Evolutionary conservation across 2,797 vertebrate genomes (phyloP).

Genomic region (Hirundo rustica): DNA sequence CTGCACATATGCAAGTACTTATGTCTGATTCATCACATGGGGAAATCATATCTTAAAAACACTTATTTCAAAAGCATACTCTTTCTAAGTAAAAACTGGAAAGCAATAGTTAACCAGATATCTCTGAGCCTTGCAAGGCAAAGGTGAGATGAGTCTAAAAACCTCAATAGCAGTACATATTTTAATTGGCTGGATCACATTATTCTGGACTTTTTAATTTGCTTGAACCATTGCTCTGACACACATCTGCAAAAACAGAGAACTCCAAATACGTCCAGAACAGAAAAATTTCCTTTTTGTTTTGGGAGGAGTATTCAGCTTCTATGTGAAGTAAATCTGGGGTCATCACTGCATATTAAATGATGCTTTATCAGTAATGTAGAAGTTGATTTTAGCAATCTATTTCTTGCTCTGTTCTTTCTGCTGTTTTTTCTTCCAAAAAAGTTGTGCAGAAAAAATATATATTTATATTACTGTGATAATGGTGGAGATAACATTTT

Average conservation of each 20-base stretch:
- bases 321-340: background rate
- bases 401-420: background rate
- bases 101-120: background rate
- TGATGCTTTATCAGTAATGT: background rate
- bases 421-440: background rate
- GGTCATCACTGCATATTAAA: background rate
- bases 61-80: background rate
- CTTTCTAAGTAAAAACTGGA: background rate
- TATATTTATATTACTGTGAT: background rate
- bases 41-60: rapidly evolving
- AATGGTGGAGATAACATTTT: background rate
- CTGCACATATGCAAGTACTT: background rate
- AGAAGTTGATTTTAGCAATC: background rate
- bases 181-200: background rate
- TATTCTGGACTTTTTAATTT: background rate
- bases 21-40: background rate
- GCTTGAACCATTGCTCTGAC: background rate
- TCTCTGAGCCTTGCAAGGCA: background rate
- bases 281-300: background rate
- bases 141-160: background rate
- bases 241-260: background rate
- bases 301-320: background rate
- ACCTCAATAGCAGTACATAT: rapidly evolving
- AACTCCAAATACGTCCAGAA: background rate
- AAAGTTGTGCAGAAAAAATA: background rate